Percentiles rank a stretch among this genome's conserved stretches.
These are phyloP conservation scores for Leptinotarsa haldemani DNA, from an alignment of 2,888 invertebrate genomes.

Conservation along the genomic window DNA sequence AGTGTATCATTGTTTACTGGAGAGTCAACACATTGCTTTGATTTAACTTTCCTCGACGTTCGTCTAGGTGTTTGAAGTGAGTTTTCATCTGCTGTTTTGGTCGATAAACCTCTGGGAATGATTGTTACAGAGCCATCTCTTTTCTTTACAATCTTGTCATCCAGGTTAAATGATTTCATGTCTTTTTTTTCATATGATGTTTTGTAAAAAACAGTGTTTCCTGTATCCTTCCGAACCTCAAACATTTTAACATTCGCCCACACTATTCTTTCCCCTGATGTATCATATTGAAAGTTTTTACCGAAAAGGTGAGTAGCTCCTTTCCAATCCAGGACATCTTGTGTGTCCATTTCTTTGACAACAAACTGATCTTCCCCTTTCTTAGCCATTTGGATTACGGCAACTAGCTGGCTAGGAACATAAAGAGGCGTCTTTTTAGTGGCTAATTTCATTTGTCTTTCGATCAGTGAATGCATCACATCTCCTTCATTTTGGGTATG, in stretches of 20 bases:
- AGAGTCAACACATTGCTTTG: neutral
- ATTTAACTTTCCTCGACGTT: constrained; percentile 12
- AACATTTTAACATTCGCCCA: constrained; percentile 21
- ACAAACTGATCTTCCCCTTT: constrained; percentile 11
- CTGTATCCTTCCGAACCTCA: constrained; percentile 10
- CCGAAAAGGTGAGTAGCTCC: neutral
- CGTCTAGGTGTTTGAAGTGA: constrained; percentile 7
- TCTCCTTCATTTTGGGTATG: constrained; percentile 24
- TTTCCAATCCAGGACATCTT: constrained; percentile 18
- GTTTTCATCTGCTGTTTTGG: neutral
- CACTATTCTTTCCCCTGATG: constrained; percentile 21
- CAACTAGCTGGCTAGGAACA: neutral
- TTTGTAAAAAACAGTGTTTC: constrained; percentile 11
- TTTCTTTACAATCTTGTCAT: constrained; percentile 20
- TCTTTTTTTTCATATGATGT: constrained; percentile 22
- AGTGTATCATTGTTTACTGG: neutral
- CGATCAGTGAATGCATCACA: constrained; percentile 14
- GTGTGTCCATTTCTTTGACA: constrained; percentile 16
- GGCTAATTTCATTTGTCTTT: constrained; percentile 19
- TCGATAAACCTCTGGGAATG: constrained; percentile 12
- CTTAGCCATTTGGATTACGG: neutral
- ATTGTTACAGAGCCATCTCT: constrained; percentile 8
- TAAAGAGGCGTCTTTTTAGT: constrained; percentile 21
- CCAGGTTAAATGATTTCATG: constrained; percentile 5
- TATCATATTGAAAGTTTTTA: constrained; percentile 20